Conservation (phyloP, 2,113 vertebrate genomes). For the Rousettus leschenaultii region DNA sequence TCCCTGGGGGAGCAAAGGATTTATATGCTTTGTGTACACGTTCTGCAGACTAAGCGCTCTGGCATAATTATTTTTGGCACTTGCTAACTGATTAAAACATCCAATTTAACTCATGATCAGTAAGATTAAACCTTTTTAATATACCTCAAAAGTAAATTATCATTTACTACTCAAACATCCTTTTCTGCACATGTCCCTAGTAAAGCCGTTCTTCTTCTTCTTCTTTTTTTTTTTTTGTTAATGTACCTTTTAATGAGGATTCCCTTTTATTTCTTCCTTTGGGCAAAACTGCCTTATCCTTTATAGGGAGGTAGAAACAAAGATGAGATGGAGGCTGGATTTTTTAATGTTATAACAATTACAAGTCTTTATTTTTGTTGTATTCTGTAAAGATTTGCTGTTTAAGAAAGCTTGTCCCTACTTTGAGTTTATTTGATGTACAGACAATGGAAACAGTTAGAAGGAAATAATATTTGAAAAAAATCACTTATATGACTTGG, state of each 20-base stretch:
- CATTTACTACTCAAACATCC: constrained; percentile 84
- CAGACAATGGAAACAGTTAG: constrained; percentile 61
- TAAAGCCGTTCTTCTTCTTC: constrained; percentile 82
- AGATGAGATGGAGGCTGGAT: constrained; percentile 77
- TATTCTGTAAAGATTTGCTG: constrained; percentile 67
- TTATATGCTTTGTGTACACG: constrained; percentile 95
- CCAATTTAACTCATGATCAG: constrained; percentile 92
- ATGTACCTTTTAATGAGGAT: constrained; percentile 85
- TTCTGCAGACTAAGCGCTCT: constrained; percentile 95
- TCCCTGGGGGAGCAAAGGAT: constrained; percentile 91
- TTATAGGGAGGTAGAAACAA: constrained; percentile 81
- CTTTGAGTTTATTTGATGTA: constrained; percentile 73
- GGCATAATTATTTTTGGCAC: constrained; percentile 96
- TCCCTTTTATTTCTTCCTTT: constrained; percentile 85
- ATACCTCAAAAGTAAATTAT: constrained; percentile 90
- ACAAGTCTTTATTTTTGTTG: constrained; percentile 67
- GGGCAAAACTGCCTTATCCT: constrained; percentile 82
- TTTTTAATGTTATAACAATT: constrained; percentile 81
- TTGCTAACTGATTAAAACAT: constrained; percentile 90
- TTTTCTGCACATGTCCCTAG: constrained; percentile 79
- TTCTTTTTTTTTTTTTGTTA: constrained; percentile 78
- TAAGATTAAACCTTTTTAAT: constrained; percentile 94
- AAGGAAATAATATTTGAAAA: constrained; percentile 61
- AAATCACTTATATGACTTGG: constrained; percentile 60
- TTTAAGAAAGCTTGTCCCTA: constrained; percentile 65